Base-by-base conservation (phyloP, 2,888 invertebrate species). In the Synanthedon tipuliformis region DNA sequence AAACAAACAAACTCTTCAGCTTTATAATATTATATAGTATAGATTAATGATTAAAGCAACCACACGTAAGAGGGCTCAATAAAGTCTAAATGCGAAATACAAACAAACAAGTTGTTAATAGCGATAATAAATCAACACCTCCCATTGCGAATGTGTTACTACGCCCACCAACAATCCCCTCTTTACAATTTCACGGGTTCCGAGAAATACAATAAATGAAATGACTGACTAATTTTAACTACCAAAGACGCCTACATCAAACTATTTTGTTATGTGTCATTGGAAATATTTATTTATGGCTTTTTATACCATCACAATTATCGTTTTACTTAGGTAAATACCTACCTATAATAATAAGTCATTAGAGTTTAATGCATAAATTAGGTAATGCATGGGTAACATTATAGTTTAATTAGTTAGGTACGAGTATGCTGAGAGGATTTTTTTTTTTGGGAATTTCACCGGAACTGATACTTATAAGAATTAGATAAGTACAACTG, bases 91-190 rank as follows among this genome's bases (percentile, higher is more conserved):
- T 45, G 7, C n/a, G 8, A 62, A 63, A 63, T 64, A 60, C 60
- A 34, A 34, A 68, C 67, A 67, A 69, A 66, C 65, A 62, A 63
- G 66, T 59, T 60, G 63, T 65, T 66, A 66, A 66, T 66, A 61
- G 64, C 65, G 58, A 65, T 66, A 73, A 78, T 82, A 81, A 80
- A 81, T 81, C 76, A 83, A 81, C 82, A 77, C 84, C 85, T 82
- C 78, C 82, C 78, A 78, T 74, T 70, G 69, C 68, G 71, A 69
- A 69, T 70, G 67, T 66, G 65, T 66, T 63, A 62, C 56, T 56
- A 70, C 82, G 81, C 83, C 85, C 84, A 82, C 81, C 70, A 68
- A 59, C 68, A 61, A 71, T 74, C 78, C 79, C 80, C 81, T 71
- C 75, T 77, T 68, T 66, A 68, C 67, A 69, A 71, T 69, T 72